These are phyloP conservation scores for Myotis planiceps DNA, from an alignment of 2,797 vertebrate genomes.

Conservation along the genomic window DNA sequence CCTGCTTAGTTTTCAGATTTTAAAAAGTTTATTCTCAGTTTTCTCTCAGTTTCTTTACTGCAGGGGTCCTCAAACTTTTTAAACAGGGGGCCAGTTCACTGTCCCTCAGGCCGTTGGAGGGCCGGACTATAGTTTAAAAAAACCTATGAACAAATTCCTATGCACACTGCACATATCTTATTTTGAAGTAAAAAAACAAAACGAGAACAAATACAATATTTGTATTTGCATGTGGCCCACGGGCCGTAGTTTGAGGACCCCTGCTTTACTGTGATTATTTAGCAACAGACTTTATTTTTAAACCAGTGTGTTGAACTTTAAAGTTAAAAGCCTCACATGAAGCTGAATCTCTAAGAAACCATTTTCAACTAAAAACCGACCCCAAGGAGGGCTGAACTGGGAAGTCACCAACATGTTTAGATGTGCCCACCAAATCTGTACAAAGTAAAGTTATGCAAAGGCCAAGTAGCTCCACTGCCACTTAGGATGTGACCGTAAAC, in stretches of 20 bases:
- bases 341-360: background rate
- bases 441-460: background rate
- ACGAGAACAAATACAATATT: too few species aligned
- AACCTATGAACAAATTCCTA: too few species aligned
- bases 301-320: background rate
- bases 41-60: slow-evolving; percentile 1
- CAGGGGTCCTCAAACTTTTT: too few species aligned
- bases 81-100: too few species aligned
- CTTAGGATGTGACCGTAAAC: background rate
- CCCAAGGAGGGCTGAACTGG: background rate
- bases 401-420: background rate
- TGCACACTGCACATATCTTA: too few species aligned
- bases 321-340: background rate
- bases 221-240: too few species aligned
- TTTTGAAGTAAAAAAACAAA: too few species aligned
- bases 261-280: background rate
- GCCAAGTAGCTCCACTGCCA: background rate
- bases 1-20: background rate
- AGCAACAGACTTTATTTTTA: background rate
- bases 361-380: background rate
- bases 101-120: too few species aligned
- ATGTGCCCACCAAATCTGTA: background rate
- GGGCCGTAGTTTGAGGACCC: too few species aligned
- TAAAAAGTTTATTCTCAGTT: background rate
- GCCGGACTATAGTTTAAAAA: too few species aligned